phyloP scores from a whole-genome alignment of 1,140 invertebrate genomes.

The Drosophila ogumai region DNA sequence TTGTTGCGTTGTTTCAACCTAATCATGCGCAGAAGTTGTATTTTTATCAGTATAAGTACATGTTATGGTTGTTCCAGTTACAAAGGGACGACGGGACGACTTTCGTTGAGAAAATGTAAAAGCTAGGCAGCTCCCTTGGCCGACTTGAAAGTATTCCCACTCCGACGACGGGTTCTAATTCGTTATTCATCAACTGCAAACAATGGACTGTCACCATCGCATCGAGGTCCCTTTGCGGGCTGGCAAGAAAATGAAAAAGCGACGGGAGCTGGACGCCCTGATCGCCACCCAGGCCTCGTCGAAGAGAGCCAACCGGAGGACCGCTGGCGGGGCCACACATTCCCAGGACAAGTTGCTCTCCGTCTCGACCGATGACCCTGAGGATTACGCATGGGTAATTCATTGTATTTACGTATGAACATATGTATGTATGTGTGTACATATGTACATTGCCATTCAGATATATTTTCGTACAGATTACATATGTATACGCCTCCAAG shows the following conservation, averaged over 20 bases:
- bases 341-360: constrained; percentile 85
- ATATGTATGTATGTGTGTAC: neutral
- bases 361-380: constrained; percentile 85
- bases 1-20: constrained; percentile 5
- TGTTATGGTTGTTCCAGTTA: constrained; percentile 46
- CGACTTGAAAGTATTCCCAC: constrained; percentile 27
- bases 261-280: constrained; percentile 86
- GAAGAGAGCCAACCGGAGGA: constrained; percentile 60
- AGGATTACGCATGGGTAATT: constrained; percentile 82
- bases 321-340: constrained; percentile 44
- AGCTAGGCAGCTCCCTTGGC: constrained; percentile 3
- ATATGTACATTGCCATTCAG: neutral
- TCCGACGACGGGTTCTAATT: constrained; percentile 11
- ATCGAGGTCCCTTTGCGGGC: constrained; percentile 83
- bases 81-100: constrained; percentile 25
- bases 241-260: constrained; percentile 86
- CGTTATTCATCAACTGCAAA: constrained; percentile 12
- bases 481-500: neutral
- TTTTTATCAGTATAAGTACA: constrained; percentile 61
- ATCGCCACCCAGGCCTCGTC: constrained; percentile 77
- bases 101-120: constrained; percentile 47
- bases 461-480: neutral
- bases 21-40: constrained; percentile 55
- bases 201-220: constrained; percentile 81
- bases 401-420: constrained; percentile 10